Percentiles rank a stretch among this genome's conserved stretches.
Evolutionary conservation across 2,113 vertebrate species (phyloP).

Genomic region (Tupaia tana): DNA sequence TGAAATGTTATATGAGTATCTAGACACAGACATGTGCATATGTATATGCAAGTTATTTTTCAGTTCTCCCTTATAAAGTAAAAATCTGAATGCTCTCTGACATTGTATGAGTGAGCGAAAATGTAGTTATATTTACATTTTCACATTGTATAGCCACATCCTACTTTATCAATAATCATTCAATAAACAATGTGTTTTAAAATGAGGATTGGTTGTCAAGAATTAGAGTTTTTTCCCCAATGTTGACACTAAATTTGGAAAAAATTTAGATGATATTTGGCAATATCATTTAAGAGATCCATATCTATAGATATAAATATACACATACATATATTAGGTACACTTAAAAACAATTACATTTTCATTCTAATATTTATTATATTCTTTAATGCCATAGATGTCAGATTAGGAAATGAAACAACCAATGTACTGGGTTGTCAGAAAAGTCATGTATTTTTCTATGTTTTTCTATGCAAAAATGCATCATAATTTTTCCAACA

Average conservation of each 20-base stretch:
- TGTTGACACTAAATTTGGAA: background rate
- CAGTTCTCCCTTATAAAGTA: background rate
- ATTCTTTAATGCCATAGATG: background rate
- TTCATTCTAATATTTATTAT: background rate
- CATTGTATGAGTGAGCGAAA: background rate
- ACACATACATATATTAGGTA: background rate
- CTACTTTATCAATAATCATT: background rate
- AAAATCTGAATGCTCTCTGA: background rate
- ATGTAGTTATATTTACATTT: background rate
- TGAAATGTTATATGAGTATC: background rate
- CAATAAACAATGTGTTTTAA: background rate
- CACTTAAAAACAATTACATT: conserved; percentile 8
- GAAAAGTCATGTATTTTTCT: too few species aligned
- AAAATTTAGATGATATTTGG: background rate
- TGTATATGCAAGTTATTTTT: background rate
- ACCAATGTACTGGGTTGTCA: background rate
- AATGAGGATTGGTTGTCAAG: background rate
- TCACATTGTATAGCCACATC: background rate
- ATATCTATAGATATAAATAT: background rate
- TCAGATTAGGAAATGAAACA: background rate
- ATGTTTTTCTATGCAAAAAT: too few species aligned
- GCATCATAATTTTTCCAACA: too few species aligned
- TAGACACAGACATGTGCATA: background rate
- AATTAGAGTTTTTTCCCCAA: background rate
- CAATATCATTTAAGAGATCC: background rate